Evolutionary conservation across 2,113 vertebrate genomes (phyloP).

Genomic region (Ginglymostoma cirratum): DNA sequence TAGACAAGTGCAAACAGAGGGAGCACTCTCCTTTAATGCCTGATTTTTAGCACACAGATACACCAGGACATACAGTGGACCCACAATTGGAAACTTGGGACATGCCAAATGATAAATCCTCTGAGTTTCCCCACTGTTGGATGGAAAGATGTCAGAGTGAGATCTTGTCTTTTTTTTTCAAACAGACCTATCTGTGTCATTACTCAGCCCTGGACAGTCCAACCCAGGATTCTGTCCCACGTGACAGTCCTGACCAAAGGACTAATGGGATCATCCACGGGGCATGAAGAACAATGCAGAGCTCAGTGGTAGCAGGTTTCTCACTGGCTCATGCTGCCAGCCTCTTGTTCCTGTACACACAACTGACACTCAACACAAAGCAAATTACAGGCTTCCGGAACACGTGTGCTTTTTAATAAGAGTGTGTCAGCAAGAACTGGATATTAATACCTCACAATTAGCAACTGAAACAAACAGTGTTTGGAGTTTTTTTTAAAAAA

Average conservation of each 20-base stretch:
- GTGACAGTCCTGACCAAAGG: background rate
- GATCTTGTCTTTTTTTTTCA: background rate
- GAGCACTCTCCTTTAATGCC: background rate
- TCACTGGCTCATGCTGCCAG: background rate
- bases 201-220: background rate
- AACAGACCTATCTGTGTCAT: background rate
- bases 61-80: background rate
- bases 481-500: background rate
- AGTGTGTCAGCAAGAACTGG: conserved; percentile 13
- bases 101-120: too few relatives aligned
- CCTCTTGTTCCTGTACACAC: background rate
- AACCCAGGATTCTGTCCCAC: background rate
- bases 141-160: background rate
- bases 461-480: background rate
- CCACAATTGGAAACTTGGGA: background rate
- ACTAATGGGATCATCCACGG: background rate
- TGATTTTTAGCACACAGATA: background rate
- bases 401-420: background rate
- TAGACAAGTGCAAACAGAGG: background rate
- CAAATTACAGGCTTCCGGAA: conserved; percentile 24
- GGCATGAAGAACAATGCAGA: background rate
- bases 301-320: background rate
- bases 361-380: background rate
- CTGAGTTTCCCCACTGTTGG: background rate
- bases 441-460: conserved; percentile 27